Evolutionary conservation across 2,888 invertebrate genomes (phyloP).

Genomic region (Listrodromus nycthemerus): DNA sequence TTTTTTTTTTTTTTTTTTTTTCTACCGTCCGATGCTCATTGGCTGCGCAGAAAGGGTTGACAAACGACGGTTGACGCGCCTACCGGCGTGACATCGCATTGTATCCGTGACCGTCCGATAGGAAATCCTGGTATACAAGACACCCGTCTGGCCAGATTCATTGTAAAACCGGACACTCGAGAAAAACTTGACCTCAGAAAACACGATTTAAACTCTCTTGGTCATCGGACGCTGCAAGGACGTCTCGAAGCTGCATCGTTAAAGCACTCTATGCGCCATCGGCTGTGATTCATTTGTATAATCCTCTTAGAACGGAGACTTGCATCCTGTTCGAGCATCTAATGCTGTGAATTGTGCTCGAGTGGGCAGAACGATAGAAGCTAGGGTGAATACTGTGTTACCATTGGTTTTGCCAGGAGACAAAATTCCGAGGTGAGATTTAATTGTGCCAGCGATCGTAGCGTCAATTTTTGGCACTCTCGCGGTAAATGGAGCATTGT

Average conservation of each 20-base stretch:
- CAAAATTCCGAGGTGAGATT: neutral
- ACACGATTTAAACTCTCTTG: constrained; percentile 1
- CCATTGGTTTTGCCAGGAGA: neutral
- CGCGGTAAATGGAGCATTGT: neutral
- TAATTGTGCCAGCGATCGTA: neutral
- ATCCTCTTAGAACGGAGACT: constrained; percentile 26
- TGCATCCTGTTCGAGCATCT: constrained; percentile 8
- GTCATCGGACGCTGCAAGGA: constrained; percentile 14
- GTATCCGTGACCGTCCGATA: constrained; percentile 19
- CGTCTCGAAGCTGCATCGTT: neutral
- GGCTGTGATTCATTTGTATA: constrained; percentile 34
- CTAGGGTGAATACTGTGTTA: neutral
- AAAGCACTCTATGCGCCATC: constrained; percentile 12
- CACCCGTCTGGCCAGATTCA: constrained; percentile 17
- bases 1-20: constrained; percentile 8
- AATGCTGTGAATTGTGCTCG: constrained; percentile 19
- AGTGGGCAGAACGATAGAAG: constrained; percentile 19
- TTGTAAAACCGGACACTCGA: constrained; percentile 12
- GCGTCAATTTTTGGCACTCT: neutral
- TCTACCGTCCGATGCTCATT: constrained; percentile 34
- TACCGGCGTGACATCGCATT: constrained; percentile 36
- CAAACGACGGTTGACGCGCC: constrained; percentile 56
- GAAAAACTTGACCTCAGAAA: constrained; percentile 38
- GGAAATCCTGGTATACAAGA: constrained; percentile 1
- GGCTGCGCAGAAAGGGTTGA: constrained; percentile 60